Evolutionary conservation across 2,888 invertebrate genomes (phyloP), one percentile per base, ranked within the genome.

Genomic region (Coleophora flavipennella): DNA sequence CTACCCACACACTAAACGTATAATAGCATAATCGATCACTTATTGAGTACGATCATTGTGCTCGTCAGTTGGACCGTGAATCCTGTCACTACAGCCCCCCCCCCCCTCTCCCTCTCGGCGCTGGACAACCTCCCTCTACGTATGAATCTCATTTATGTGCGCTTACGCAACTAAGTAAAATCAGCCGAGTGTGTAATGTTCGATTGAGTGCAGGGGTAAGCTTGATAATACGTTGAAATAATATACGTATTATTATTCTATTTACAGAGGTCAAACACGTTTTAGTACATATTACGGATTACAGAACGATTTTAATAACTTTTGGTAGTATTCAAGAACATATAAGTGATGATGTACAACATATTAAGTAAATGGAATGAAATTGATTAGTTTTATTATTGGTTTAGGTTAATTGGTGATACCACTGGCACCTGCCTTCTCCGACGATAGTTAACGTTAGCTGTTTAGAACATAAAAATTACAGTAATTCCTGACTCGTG

Each of bases 11-110:
- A 29, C 29, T n/a, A 11, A 29, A 61, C 57, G 57, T 58, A 74
- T 71, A 77, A 71, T 75, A 57, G 74, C 67, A 80, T 83, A 81
- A 83, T 83, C 83, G 80, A 83, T 83, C 78, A 75, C 64, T 73
- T 78, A 83, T 81, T 78, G 78, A 76, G 75, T 62, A 52, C 75
- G 68, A 78, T 78, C 81, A 83, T 83, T 83, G 83, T 83, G 67
- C 57, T 74, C 69, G 64, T 66, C 65, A 70, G 78, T 65, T 81
- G 80, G 73, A 83, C 80, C 83, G 80, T 83, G 77, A 79, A 80
- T 83, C 83, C 83, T 83, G 81, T 79, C 79, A 74, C 75, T 75
- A 68, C 53, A 58, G 59, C 57, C 63, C 59, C 57, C 50, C 52
- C 55, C 54, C 53, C 44, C 42, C 36, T 40, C 57, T 50, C 52